Conservation (phyloP, 2,797 vertebrate species). For the Diplodus sargus region DNA sequence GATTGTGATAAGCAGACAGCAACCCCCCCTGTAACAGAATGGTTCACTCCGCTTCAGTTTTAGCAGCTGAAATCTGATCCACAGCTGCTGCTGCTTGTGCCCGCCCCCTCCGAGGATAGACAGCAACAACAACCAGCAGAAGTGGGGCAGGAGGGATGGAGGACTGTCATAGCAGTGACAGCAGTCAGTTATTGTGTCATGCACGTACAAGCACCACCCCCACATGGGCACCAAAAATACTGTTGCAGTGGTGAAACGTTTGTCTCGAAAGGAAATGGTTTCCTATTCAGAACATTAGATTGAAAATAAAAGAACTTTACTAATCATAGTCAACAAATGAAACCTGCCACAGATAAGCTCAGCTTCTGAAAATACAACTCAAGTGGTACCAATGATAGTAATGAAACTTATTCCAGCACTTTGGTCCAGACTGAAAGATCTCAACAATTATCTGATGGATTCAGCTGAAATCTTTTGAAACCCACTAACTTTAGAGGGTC, state of each 20-base stretch:
- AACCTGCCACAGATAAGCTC: not conserved
- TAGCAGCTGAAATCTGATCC: conserved; percentile 72
- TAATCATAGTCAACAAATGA: not conserved
- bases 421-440: not conserved
- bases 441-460: not conserved
- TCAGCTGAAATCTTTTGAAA: not conserved
- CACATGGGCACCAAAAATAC: not conserved
- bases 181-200: conserved; percentile 22
- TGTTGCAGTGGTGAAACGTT: not conserved
- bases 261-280: not conserved
- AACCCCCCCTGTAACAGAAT: conserved; percentile 33
- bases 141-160: not conserved
- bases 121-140: conserved; percentile 44
- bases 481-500: not conserved
- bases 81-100: conserved; percentile 47
- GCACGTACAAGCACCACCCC: not conserved
- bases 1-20: not conserved
- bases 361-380: not conserved
- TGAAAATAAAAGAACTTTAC: not conserved
- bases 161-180: not conserved
- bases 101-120: conserved; percentile 46
- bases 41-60: conserved; percentile 63
- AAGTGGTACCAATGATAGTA: too few relatives aligned
- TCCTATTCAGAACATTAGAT: not conserved
- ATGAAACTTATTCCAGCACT: not conserved